Evolutionary conservation across 2,113 vertebrate species (phyloP).

Genomic region (Oxyruncus cristatus): DNA sequence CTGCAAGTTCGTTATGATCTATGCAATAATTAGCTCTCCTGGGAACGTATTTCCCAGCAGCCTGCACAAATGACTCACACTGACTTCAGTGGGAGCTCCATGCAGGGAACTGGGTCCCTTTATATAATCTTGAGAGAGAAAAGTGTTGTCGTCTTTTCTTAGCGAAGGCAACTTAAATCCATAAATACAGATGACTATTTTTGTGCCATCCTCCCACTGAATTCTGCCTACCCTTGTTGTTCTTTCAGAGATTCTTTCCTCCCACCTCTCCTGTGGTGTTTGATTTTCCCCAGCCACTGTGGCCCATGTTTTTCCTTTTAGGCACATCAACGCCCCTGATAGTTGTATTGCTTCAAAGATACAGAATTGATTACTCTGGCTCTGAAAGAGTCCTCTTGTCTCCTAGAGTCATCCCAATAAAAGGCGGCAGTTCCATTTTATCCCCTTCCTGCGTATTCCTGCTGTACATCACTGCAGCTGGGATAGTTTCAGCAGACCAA

Average conservation of each 20-base stretch:
- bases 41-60: background rate
- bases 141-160: background rate
- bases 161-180: background rate
- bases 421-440: background rate
- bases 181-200: background rate
- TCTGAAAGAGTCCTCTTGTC: background rate
- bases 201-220: background rate
- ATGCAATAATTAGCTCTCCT: conserved; percentile 46
- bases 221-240: background rate
- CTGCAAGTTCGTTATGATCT: background rate
- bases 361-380: background rate
- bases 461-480: background rate
- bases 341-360: background rate
- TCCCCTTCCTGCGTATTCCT: background rate
- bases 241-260: background rate
- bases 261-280: background rate
- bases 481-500: background rate
- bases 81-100: background rate
- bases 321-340: background rate
- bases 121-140: background rate
- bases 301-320: background rate
- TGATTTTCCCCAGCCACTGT: background rate
- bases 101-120: background rate
- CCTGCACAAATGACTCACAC: background rate
- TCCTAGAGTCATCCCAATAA: background rate